Evolutionary conservation across 2,888 invertebrate genomes (phyloP), one percentile per base, ranked within the genome.

Genomic region (Morpho deidamia): DNA sequence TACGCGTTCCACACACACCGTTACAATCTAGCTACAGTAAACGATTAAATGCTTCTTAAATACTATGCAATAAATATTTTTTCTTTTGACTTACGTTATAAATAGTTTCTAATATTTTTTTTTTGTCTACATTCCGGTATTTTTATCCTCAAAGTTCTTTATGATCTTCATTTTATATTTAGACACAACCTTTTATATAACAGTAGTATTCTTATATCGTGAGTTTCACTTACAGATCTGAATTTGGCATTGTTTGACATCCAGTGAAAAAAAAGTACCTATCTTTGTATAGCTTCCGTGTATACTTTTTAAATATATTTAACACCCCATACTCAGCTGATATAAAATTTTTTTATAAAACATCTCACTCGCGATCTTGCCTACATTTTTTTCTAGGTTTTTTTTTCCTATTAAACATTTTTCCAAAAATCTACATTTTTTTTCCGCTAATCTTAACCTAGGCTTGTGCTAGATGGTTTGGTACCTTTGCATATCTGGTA

Each of bases 151-250:
- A 3, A 23, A 23, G 5, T 73, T 71, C 67, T 66, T 54, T 53
- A 45, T 65, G 68, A 65, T 77, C 67, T 67, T 63, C 59, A 82
- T 74, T 72, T 84, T 83, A 80, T 70, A 72, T 73, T 73, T 80
- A 83, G 88, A 89, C 88, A 89, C 88, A 89, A 89, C 88, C 88
- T 79, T 69, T 71, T 80, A 78, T 51, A 78, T 81, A 84, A 82
- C 81, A 83, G 83, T 86, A 84, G 69, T 72, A 44, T 54, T 14
- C 23, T 50, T 34, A 41, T 74, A 72, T 72, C 69, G 64, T 69
- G 67, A 56, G 65, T 61, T 64, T 66, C 64, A 64, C 61, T 62
- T 74, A 73, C 72, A 73, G 75, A 67, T 77, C 74, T 74, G 79
- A 75, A 74, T 86, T 87, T 87, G 86, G 87, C 85, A 84, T 77